Evolutionary conservation across 2,113 vertebrate genomes (phyloP), one percentile per base, ranked within the genome.

Genomic region (Struthio camelus): DNA sequence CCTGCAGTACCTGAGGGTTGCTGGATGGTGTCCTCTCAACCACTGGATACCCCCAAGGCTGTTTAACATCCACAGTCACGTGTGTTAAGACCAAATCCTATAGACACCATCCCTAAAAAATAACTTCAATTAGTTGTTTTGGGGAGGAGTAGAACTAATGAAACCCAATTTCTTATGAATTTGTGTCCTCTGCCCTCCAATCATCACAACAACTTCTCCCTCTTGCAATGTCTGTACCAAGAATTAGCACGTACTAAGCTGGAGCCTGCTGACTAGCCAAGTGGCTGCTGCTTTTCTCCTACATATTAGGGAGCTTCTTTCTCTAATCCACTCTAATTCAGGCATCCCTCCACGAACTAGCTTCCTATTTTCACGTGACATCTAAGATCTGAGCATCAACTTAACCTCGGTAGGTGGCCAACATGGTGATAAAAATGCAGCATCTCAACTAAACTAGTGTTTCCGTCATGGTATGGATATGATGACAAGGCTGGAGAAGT

Each of bases 181-280:
- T 93, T 91, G 14, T 79, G 65, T 67, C 23, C 38, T 85, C 46
- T 81, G 18, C 46, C 51, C n/a, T 93, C 27, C 36, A 64, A 18
- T 19, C 56, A 36, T 71, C 20, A 85, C 17, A 12, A 69, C 0
- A 3, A 6, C 8, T 79, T 67, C 19, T 51, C 13, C 44, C 22
- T 84, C 30, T 81, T 19, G 14, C 36, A n/a, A n/a, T 38, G 42
- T 85, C 42, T 38, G 59, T 38, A 48, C 42, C 32, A 50, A 61
- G 18, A 71, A 54, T 51, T 75, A 92, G 67, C 8, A 84, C 18
- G 11, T 61, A 83, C 64, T 6, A 3, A 91, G 8, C 3, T 73
- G 80, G 13, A 5, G 0, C 3, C 1, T 56, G 5, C 5, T 65
- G 4, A 9, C 28, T 61, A 56, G 42, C 24, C 14, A 62, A 36